Evolutionary conservation across 2,113 vertebrate species (phyloP).

Genomic region (Boulengeromyrus knoepffleri): DNA sequence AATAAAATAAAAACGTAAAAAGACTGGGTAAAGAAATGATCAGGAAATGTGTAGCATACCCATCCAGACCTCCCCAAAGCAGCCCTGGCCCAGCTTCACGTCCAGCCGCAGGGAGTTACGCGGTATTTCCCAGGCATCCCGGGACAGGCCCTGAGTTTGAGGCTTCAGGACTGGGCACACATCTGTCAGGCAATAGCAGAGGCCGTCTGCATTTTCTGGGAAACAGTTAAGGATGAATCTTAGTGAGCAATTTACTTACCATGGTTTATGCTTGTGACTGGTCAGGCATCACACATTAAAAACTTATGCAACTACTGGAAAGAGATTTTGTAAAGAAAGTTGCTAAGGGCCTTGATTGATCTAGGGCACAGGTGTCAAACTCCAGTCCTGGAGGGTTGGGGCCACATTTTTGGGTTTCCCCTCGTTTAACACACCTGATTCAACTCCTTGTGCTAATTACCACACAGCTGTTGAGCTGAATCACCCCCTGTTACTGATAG

Average conservation of each 20-base stretch:
- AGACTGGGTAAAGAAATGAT: background rate
- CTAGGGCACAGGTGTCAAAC: background rate
- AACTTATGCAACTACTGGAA: background rate
- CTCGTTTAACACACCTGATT: background rate
- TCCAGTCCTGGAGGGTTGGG: too few relatives aligned
- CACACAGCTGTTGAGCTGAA: too few relatives aligned
- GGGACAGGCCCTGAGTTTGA: slow-evolving; percentile 90
- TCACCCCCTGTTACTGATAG: too few relatives aligned
- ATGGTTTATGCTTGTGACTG: background rate
- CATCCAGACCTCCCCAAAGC: slow-evolving; percentile 98
- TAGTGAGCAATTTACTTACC: background rate
- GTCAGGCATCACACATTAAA: background rate
- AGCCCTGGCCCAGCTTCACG: slow-evolving; percentile 93
- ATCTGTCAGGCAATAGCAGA: slow-evolving; percentile 84
- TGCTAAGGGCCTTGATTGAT: background rate
- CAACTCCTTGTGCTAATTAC: too few relatives aligned
- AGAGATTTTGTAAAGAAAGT: background rate
- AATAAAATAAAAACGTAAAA: background rate
- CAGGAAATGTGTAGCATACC: slow-evolving; percentile 58
- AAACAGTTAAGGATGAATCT: too few relatives aligned
- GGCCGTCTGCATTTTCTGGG: slow-evolving; percentile 82
- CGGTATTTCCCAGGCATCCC: slow-evolving; percentile 95
- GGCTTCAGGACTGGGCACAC: slow-evolving; percentile 89
- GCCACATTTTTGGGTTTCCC: too few relatives aligned
- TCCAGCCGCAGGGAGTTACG: slow-evolving; percentile 87